Conservation (phyloP, 2,113 vertebrate genomes). For the Penelope pileata region DNA sequence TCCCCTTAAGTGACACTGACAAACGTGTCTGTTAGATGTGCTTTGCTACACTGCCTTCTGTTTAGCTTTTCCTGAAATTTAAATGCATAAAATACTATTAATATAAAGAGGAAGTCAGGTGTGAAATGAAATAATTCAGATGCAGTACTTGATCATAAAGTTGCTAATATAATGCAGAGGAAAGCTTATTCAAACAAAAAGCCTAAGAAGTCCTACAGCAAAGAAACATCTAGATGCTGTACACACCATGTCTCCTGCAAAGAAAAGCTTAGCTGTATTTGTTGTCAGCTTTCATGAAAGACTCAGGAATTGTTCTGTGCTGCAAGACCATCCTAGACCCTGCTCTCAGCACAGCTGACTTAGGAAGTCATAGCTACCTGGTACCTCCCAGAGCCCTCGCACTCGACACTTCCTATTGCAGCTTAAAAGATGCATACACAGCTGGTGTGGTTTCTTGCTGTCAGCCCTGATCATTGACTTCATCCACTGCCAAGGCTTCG, state of each 20-base stretch:
- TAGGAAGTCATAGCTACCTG: neutral
- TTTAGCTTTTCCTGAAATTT: neutral
- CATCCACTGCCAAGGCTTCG: neutral
- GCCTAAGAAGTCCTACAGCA: neutral
- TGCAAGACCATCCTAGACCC: neutral
- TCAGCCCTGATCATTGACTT: neutral
- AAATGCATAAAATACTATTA: neutral
- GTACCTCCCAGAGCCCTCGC: neutral
- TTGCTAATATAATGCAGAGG: neutral
- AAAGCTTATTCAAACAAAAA: neutral
- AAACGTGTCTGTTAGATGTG: neutral
- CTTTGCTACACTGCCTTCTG: neutral
- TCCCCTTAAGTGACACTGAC: slow-evolving; percentile 1
- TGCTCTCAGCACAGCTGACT: neutral
- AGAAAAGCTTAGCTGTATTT: neutral
- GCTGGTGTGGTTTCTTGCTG: neutral
- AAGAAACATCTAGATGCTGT: neutral
- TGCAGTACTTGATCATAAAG: neutral
- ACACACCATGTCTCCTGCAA: neutral
- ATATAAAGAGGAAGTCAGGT: neutral
- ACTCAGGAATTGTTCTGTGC: neutral
- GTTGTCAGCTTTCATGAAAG: neutral
- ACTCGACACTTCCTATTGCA: neutral
- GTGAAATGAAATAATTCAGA: slow-evolving; percentile 35
- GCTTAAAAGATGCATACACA: neutral